Conservation (phyloP, 2,113 vertebrate species). For the Zeus faber region DNA sequence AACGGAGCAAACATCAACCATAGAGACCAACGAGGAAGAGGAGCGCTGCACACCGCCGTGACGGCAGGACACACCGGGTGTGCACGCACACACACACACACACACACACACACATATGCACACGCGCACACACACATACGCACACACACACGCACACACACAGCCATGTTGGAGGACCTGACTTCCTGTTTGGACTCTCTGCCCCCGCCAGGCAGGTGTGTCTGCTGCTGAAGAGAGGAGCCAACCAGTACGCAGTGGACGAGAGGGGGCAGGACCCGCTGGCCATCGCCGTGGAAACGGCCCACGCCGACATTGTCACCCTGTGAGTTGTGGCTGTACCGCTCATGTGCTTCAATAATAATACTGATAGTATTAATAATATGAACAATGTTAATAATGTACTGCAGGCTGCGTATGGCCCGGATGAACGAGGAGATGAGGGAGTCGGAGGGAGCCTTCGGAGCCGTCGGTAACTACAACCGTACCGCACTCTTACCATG, state of each 20-base stretch:
- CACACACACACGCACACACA: too few relatives aligned
- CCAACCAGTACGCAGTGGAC: conserved; percentile 79
- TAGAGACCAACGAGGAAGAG: conserved; percentile 70
- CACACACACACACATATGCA: too few relatives aligned
- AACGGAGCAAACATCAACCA: conserved; percentile 74
- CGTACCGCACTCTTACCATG: neutral
- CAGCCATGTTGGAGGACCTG: too few relatives aligned
- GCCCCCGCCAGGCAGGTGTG: conserved; percentile 69
- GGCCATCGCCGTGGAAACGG: conserved; percentile 74
- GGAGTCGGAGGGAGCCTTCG: conserved; percentile 73
- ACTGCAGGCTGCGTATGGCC: conserved; percentile 72
- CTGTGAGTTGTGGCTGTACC: conserved; percentile 61
- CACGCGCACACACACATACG: too few relatives aligned
- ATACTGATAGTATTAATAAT: neutral
- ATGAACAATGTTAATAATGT: neutral
- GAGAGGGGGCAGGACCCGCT: conserved; percentile 75
- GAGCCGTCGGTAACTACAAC: conserved; percentile 58
- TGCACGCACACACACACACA: conserved; percentile 4
- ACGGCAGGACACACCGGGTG: conserved; percentile 75
- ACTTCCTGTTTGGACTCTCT: neutral
- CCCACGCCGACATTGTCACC: conserved; percentile 78
- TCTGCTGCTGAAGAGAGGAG: conserved; percentile 75
- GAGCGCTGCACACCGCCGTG: conserved; percentile 71
- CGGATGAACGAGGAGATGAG: conserved; percentile 81
- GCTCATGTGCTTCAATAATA: neutral